Evolutionary conservation across 1,140 invertebrate species (phyloP).

Genomic region (Propsilocerus akamusi): DNA sequence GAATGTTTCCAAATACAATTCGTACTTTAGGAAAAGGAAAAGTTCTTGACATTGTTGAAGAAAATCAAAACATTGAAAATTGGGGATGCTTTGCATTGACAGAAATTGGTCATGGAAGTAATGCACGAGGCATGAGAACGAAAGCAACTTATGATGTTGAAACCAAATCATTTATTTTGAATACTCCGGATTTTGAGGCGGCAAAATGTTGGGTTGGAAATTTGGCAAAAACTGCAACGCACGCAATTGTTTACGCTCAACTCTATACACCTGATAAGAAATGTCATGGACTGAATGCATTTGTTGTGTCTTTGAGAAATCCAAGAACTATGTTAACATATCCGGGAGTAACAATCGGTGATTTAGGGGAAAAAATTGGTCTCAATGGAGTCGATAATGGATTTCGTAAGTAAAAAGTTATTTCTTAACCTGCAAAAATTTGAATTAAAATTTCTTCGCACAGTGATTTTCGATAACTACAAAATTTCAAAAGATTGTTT

Average conservation of each 20-base stretch:
- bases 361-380: slow-evolving; percentile 68
- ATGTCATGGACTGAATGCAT: slow-evolving; percentile 61
- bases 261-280: slow-evolving; percentile 52
- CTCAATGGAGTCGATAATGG: slow-evolving; percentile 72
- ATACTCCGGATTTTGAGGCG: slow-evolving; percentile 68
- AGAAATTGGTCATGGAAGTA: slow-evolving; percentile 71
- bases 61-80: slow-evolving; percentile 33
- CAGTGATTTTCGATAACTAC: slow-evolving; percentile 67
- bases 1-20: slow-evolving; percentile 34
- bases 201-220: slow-evolving; percentile 71
- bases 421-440: background rate
- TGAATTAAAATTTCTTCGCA: slow-evolving; percentile 6
- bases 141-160: slow-evolving; percentile 57
- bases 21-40: slow-evolving; percentile 33
- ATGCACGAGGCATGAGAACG: slow-evolving; percentile 65
- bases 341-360: slow-evolving; percentile 57
- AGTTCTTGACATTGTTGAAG: slow-evolving; percentile 37
- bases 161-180: slow-evolving; percentile 55
- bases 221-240: slow-evolving; percentile 65
- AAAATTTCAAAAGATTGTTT: slow-evolving; percentile 55
- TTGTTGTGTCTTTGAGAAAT: slow-evolving; percentile 61
- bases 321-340: slow-evolving; percentile 44
- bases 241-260: slow-evolving; percentile 72
- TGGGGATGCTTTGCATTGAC: slow-evolving; percentile 67
- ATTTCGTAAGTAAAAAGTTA: slow-evolving; percentile 16